Conservation (phyloP, 2,797 vertebrate species). For the Leptatherina wallacei region DNA sequence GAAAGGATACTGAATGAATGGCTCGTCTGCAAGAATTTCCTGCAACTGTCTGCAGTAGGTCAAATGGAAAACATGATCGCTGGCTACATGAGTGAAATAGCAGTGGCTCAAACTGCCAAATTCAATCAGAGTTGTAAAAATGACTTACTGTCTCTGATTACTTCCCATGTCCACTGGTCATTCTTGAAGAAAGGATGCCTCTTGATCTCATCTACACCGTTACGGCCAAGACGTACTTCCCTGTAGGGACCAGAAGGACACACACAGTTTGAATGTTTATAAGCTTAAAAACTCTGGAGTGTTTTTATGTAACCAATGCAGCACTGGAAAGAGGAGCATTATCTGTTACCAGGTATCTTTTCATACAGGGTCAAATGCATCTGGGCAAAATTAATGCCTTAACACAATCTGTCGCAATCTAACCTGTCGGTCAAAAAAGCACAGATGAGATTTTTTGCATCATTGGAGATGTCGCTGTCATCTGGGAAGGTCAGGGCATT, state of each 20-base stretch:
- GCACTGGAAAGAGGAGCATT: not conserved
- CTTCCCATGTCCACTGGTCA: constrained; percentile 98
- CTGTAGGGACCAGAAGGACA: constrained; percentile 69
- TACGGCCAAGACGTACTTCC: constrained; percentile 94
- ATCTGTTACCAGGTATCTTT: constrained; percentile 16
- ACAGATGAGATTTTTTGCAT: constrained; percentile 98
- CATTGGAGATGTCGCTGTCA: constrained; percentile 97
- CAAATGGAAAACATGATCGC: constrained; percentile 65
- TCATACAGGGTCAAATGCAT: not conserved
- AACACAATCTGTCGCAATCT: constrained; percentile 41
- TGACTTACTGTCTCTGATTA: constrained; percentile 92
- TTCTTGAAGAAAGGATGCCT: constrained; percentile 98
- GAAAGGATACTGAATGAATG: constrained; percentile 73
- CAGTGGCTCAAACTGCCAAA: constrained; percentile 34
- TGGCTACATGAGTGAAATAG: constrained; percentile 37
- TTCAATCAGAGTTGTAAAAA: constrained; percentile 27
- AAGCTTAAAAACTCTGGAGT: not conserved
- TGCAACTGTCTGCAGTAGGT: constrained; percentile 73
- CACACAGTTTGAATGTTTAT: not conserved
- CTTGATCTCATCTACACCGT: constrained; percentile 98
- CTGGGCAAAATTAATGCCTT: constrained; percentile 17
- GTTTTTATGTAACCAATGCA: not conserved
- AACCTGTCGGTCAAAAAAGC: constrained; percentile 98
- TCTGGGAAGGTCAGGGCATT: constrained; percentile 97
- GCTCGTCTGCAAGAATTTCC: constrained; percentile 72